Evolutionary conservation across 2,888 invertebrate genomes (phyloP).

Genomic region (Drosophila affinis): DNA sequence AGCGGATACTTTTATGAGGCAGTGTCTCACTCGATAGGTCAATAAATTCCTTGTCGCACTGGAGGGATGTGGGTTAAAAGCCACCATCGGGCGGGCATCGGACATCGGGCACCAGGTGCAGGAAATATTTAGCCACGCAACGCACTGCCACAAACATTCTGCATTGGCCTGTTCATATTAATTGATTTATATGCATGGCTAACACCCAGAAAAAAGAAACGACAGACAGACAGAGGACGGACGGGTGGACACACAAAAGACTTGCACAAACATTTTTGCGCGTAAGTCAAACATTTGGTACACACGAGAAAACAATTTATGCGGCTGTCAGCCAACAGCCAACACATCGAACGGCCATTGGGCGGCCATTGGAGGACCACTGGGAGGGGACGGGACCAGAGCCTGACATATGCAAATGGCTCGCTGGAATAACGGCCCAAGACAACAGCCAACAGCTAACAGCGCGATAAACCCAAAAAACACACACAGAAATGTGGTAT

Average conservation of each 20-base stretch:
- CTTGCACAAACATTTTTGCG: slow-evolving; percentile 59
- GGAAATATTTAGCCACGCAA: slow-evolving; percentile 45
- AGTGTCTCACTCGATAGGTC: slow-evolving; percentile 3
- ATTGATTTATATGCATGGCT: slow-evolving; percentile 72
- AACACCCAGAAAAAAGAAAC: slow-evolving; percentile 33
- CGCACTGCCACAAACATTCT: slow-evolving; percentile 34
- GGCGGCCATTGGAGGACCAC: neutral
- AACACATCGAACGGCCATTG: slow-evolving; percentile 13
- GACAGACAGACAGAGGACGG: neutral
- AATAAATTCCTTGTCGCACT: neutral
- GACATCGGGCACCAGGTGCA: slow-evolving; percentile 16
- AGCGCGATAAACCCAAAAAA: slow-evolving; percentile 25
- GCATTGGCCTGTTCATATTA: slow-evolving; percentile 68
- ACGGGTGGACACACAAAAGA: slow-evolving; percentile 46
- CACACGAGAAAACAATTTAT: slow-evolving; percentile 76
- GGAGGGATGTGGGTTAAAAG: slow-evolving; percentile 21
- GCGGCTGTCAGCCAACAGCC: slow-evolving; percentile 54
- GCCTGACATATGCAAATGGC: slow-evolving; percentile 70
- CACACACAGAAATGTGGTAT: neutral
- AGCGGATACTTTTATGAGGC: slow-evolving; percentile 71
- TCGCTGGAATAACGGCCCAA: slow-evolving; percentile 20
- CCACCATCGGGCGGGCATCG: neutral
- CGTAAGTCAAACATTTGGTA: slow-evolving; percentile 75
- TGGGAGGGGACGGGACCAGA: neutral
- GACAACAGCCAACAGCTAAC: slow-evolving; percentile 38